phyloP scores from a whole-genome alignment of 1,140 invertebrate genomes.

The Temnothorax longispinosus region DNA sequence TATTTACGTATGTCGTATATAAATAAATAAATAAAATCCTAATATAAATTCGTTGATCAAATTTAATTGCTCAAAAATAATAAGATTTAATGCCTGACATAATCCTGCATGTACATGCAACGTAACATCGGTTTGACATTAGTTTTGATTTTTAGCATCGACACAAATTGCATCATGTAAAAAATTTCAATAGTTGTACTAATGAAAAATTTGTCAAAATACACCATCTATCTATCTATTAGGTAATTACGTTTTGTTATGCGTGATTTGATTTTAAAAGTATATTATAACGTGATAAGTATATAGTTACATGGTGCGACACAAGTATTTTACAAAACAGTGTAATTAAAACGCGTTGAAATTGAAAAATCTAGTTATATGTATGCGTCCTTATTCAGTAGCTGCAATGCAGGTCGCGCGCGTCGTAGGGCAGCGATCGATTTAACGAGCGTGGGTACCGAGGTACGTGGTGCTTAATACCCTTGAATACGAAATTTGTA shows the following conservation, averaged over 20 bases:
- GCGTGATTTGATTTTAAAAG: neutral
- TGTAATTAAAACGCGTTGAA: constrained; percentile 27
- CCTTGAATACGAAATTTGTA: constrained; percentile 49
- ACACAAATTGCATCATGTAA: neutral
- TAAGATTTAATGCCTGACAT: neutral
- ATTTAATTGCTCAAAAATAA: neutral
- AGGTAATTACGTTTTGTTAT: neutral
- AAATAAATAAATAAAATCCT: constrained; percentile 4
- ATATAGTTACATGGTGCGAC: neutral
- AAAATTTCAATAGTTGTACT: neutral
- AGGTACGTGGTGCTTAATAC: constrained; percentile 49
- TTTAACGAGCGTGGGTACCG: constrained; percentile 70
- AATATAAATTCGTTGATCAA: constrained; percentile 2
- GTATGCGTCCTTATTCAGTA: constrained; percentile 42
- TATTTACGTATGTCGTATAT: neutral
- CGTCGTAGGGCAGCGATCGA: constrained; percentile 72
- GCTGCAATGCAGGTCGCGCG: constrained; percentile 72
- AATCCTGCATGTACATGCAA: neutral
- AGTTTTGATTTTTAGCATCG: neutral
- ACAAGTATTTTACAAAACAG: neutral
- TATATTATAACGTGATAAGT: neutral
- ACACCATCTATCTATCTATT: neutral
- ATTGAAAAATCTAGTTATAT: constrained; percentile 65
- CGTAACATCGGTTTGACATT: neutral
- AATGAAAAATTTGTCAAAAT: neutral